These are phyloP conservation scores for Hylaea fasciaria DNA, from an alignment of 2,888 invertebrate species.

Conservation along the genomic window DNA sequence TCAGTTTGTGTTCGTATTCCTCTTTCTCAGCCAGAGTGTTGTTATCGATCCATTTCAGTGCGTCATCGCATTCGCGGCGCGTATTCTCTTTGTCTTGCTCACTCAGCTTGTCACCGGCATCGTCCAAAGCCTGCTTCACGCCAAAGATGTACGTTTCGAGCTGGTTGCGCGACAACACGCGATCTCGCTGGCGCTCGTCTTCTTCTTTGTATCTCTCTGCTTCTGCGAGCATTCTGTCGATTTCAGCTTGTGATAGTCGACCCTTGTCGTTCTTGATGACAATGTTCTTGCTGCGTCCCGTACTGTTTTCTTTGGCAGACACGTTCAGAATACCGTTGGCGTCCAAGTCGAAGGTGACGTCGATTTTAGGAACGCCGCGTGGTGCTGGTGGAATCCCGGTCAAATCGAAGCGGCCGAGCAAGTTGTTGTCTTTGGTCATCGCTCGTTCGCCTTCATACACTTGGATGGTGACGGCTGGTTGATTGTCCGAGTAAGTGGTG, in stretches of 20 bases:
- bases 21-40: slow-evolving; percentile 87
- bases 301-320: slow-evolving; percentile 89
- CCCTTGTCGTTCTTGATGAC: slow-evolving; percentile 94
- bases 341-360: slow-evolving; percentile 90
- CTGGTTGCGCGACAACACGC: slow-evolving; percentile 88
- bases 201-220: slow-evolving; percentile 90
- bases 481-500: slow-evolving; percentile 93
- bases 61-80: slow-evolving; percentile 82
- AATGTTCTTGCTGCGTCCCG: slow-evolving; percentile 89
- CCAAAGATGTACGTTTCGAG: slow-evolving; percentile 89
- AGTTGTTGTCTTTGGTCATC: slow-evolving; percentile 92
- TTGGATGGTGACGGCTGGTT: slow-evolving; percentile 89
- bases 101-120: slow-evolving; percentile 85
- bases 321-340: slow-evolving; percentile 94
- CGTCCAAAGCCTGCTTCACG: slow-evolving; percentile 88
- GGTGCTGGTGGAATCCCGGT: slow-evolving; percentile 89
- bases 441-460: slow-evolving; percentile 91
- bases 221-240: slow-evolving; percentile 91
- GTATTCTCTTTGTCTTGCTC: slow-evolving; percentile 87
- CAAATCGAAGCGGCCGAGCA: slow-evolving; percentile 86
- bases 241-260: slow-evolving; percentile 91
- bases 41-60: slow-evolving; percentile 89
- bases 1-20: slow-evolving; percentile 86
- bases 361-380: slow-evolving; percentile 88
- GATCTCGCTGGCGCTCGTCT: slow-evolving; percentile 88